These are phyloP conservation scores for Herminia tarsipennalis DNA, from an alignment of 2,888 invertebrate species.

Conservation along the genomic window DNA sequence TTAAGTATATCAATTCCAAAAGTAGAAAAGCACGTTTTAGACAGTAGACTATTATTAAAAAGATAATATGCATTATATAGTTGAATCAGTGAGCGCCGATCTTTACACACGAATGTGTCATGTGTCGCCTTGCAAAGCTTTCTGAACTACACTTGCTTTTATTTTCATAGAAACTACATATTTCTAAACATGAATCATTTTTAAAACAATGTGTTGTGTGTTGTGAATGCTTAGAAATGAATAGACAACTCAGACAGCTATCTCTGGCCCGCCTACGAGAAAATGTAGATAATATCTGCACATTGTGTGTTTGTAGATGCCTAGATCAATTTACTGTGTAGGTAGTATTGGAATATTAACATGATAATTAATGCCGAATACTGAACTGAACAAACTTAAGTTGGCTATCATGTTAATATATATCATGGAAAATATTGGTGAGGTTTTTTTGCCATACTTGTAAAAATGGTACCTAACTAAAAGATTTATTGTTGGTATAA, in stretches of 20 bases:
- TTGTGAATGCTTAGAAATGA: conserved; percentile 11
- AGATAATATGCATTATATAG: too few species aligned
- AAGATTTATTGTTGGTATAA: too few species aligned
- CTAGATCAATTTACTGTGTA: not conserved
- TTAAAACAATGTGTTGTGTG: conserved; percentile 19
- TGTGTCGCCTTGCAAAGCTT: not conserved
- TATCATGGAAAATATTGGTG: too few species aligned
- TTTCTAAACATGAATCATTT: conserved; percentile 26
- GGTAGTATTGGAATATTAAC: not conserved
- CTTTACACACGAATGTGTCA: not conserved
- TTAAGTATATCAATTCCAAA: too few species aligned
- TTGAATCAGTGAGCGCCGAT: too few species aligned
- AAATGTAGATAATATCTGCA: conserved; percentile 7
- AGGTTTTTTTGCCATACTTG: too few species aligned
- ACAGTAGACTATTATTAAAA: too few species aligned
- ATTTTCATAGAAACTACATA: conserved; percentile 18
- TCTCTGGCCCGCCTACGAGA: conserved; percentile 7
- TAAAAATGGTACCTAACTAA: too few species aligned
- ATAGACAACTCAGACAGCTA: conserved; percentile 8
- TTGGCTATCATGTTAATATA: too few species aligned
- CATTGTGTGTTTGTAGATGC: not conserved
- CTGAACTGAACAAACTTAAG: too few species aligned
- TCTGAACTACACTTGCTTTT: conserved; percentile 14
- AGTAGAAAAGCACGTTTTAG: too few species aligned
- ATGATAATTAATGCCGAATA: not conserved